Evolutionary conservation across 2,888 invertebrate species (phyloP).

Genomic region (Nephrotoma flavescens): DNA sequence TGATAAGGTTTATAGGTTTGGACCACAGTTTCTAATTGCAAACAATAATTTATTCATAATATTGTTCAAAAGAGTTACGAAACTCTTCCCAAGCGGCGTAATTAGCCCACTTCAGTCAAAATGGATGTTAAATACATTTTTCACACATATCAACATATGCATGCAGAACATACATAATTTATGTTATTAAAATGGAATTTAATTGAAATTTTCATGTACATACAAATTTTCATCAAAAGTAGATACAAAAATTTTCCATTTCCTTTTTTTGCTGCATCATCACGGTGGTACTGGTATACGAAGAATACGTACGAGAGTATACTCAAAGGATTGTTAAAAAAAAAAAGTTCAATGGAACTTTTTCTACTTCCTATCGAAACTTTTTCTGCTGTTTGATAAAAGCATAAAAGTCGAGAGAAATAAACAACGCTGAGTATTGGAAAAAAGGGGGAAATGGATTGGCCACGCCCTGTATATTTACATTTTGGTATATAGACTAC

Average conservation of each 20-base stretch:
- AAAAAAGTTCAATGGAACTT: neutral
- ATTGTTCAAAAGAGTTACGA: too few relatives aligned
- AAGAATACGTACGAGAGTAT: neutral
- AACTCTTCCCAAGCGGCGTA: too few relatives aligned
- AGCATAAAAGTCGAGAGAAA: neutral
- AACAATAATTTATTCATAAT: too few relatives aligned
- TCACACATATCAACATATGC: neutral
- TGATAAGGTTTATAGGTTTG: too few relatives aligned
- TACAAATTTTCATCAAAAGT: neutral
- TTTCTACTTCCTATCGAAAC: neutral
- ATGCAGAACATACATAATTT: neutral
- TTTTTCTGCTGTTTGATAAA: neutral
- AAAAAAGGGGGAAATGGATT: neutral
- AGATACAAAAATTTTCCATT: neutral
- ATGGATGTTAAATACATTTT: neutral
- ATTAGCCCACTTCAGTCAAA: too few relatives aligned
- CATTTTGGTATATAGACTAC: neutral
- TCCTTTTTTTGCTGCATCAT: neutral
- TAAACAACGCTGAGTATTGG: neutral
- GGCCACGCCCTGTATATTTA: neutral
- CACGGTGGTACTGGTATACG: neutral
- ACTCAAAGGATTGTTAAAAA: neutral
- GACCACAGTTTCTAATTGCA: too few relatives aligned
- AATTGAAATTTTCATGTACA: neutral
- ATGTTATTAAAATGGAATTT: neutral